Evolutionary conservation across 2,113 vertebrate species (phyloP), one percentile per base, ranked within the genome.

Genomic region (Microtus ochrogaster): DNA sequence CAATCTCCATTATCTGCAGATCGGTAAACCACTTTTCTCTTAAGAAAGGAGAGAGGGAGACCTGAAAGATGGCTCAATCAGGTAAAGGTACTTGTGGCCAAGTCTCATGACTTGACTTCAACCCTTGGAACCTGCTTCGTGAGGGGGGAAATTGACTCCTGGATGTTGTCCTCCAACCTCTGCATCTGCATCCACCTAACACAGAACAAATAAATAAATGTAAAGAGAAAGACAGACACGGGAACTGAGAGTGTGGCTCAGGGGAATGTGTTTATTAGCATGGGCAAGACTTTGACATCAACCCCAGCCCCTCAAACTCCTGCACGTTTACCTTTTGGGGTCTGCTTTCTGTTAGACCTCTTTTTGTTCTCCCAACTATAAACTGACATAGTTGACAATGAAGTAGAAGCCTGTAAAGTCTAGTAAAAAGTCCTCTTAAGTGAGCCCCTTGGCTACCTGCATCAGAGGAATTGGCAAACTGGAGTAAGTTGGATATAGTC

Each of bases 341-440:
- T 65, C 90, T 72, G 83, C 39, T 87, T 94, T 88, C 52, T 72
- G 26, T 36, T 72, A 84, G 77, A 74, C n/a, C 11, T 33, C 61
- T 76, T 76, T 92, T 84, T 47, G n/a, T 66, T 84, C 55, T 89
- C 7, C 63, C 88, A 94, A 92, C 44, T 74, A 85, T 81, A 94
- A 96, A 93, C 93, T 28, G 39, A 76, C 33, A 91, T 79, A 33
- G 2, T 41, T 81, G 58, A 72, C 74, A 85, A 26, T 26, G 66
- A 90, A 4, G 30, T 87, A 84, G 44, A 65, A 94, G 39, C 86
- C 81, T 91, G 26, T 93, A 95, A 84, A 89, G 72, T 12, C 84
- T 90, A n/a, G 91, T 52, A 81, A 92, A 94, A 22, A 84, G 14
- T 9, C 63, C 72, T 82, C 16, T n/a, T 49, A 36, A n/a, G 44